Evolutionary conservation across 2,888 invertebrate species (phyloP).

Genomic region (Meloe dianella): DNA sequence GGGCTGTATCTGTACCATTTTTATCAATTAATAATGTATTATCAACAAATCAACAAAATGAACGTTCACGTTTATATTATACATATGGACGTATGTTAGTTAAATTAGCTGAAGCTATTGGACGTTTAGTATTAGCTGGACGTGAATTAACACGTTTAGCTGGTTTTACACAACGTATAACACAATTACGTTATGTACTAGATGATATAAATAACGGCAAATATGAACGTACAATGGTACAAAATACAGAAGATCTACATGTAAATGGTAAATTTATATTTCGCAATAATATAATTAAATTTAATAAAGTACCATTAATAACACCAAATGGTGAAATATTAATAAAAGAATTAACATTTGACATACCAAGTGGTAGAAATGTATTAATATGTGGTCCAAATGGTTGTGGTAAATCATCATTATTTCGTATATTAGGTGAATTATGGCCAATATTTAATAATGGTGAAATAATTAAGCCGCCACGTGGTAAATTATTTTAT

Average conservation of each 20-base stretch:
- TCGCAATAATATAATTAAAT: conserved; percentile 87
- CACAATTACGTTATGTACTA: conserved; percentile 84
- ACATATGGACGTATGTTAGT: conserved; percentile 96
- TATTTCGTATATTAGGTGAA: conserved; percentile 96
- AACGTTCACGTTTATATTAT: conserved; percentile 87
- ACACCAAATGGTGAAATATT: conserved; percentile 98
- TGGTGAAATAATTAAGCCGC: conserved; percentile 93
- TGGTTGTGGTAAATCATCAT: conserved; percentile 96
- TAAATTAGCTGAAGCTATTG: conserved; percentile 96
- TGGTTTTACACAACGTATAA: conserved; percentile 93
- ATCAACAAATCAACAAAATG: conserved; percentile 66
- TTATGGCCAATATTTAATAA: conserved; percentile 94
- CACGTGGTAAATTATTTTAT: conserved; percentile 92
- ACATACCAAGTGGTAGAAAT: conserved; percentile 89
- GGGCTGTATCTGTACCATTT: conserved; percentile 94
- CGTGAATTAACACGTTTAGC: conserved; percentile 92
- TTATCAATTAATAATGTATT: conserved; percentile 76
- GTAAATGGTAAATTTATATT: conserved; percentile 80
- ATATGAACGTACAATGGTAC: conserved; percentile 72
- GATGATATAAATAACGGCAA: conserved; percentile 81
- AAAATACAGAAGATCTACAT: conserved; percentile 54
- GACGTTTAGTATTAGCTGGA: conserved; percentile 92
- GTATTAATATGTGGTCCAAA: conserved; percentile 98
- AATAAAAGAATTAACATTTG: conserved; percentile 85
- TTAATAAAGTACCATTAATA: conserved; percentile 91